Percentiles rank a stretch among this genome's conserved stretches.
phyloP scores from a whole-genome alignment of 2,797 vertebrate species.

The Myoxocephalus aenaeus region DNA sequence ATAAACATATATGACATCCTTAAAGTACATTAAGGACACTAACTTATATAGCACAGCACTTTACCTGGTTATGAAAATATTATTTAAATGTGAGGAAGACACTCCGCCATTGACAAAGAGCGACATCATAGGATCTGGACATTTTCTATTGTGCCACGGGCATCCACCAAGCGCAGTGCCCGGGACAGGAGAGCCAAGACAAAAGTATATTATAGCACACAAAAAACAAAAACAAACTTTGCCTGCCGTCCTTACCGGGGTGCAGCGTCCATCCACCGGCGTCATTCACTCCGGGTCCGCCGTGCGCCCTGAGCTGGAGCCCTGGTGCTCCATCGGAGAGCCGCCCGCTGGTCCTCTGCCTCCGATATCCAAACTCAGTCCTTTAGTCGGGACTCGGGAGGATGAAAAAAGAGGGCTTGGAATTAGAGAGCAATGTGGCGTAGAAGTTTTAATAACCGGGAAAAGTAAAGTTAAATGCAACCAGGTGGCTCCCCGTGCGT shows the following conservation, averaged over 20 bases:
- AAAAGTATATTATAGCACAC: constrained; percentile 53
- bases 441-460: constrained; percentile 56
- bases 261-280: constrained; percentile 77
- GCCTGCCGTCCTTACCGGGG: constrained; percentile 67
- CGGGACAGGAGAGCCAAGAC: constrained; percentile 30
- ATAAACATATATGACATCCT: neutral
- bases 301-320: constrained; percentile 77
- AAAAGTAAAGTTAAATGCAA: constrained; percentile 68
- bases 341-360: constrained; percentile 60
- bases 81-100: constrained; percentile 12
- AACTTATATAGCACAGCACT: constrained; percentile 20
- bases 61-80: neutral
- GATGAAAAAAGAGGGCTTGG: neutral
- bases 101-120: constrained; percentile 48
- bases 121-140: constrained; percentile 53
- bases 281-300: constrained; percentile 75
- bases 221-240: constrained; percentile 71
- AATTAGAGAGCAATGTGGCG: constrained; percentile 3
- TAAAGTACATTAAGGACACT: constrained; percentile 15
- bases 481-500: constrained; percentile 47
- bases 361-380: constrained; percentile 72
- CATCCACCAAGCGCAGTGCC: constrained; percentile 29
- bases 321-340: constrained; percentile 78
- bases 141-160: constrained; percentile 47
- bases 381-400: constrained; percentile 32